Evolutionary conservation across 2,888 invertebrate species (phyloP), one percentile per base, ranked within the genome.

Genomic region (Hermaeophaga mercurialis): DNA sequence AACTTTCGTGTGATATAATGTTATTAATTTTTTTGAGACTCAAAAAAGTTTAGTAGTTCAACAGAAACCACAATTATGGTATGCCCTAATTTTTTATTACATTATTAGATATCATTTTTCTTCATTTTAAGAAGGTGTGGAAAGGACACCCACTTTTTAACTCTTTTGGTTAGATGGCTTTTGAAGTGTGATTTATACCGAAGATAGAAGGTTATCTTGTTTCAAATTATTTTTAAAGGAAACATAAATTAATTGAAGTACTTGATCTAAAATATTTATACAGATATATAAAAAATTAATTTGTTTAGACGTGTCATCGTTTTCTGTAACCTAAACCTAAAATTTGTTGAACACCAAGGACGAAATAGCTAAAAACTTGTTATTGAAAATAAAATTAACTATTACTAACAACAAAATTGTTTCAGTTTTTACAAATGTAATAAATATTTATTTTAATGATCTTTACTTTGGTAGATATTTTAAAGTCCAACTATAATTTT

Each of bases 131-230:
- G 15, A 28, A 44, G 44, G 17, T 26, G 44, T 44, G 28, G 44
- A 44, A 28, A 44, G 44, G 44, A 44, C 44, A 28, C n/a, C 44
- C 0, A 28, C 28, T 44, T 44, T 28, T 44, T 43, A 43, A 43
- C 18, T 15, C 9, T 14, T 28, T 44, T 26, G 28, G 17, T 44
- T n/a, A 44, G n/a, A 4, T 12, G n/a, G 44, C n/a, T 44, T 44
- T 43, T 18, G 12, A 5, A 24, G 2, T 24, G 24, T 41, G 7
- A 41, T 43, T 34, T 34, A 34, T 34, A 14, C 14, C 14, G 12
- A 26, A 15, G 7, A 11, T 15, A 44, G 44, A 44, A 44, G 44
- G 44, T 28, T 44, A 28, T 1, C 26, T 31, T 22, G 24, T 41
- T 41, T 19, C n/a, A 8, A 19, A 15, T 33, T 33, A 17, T 36